phyloP scores from a whole-genome alignment of 2,888 invertebrate genomes.

The Syritta pipiens region DNA sequence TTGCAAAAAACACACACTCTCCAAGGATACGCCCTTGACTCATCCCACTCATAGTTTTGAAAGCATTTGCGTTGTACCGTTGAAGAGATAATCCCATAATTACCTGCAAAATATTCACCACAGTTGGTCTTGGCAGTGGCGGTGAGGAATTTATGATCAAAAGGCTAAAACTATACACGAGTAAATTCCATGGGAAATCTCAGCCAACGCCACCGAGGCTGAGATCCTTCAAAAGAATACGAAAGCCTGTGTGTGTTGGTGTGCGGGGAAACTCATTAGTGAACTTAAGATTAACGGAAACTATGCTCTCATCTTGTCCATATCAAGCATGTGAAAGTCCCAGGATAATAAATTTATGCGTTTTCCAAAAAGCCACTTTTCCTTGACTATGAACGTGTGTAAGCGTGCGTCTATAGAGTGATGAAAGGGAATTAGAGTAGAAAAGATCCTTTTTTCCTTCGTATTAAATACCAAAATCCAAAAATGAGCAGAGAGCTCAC shows the following conservation, averaged over 20 bases:
- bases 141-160: conserved; percentile 32
- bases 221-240: background rate
- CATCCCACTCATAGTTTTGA: too few relatives aligned
- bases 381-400: background rate
- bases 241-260: too few relatives aligned
- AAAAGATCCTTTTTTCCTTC: too few relatives aligned
- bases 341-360: background rate
- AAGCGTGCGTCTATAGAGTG: too few relatives aligned
- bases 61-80: too few relatives aligned
- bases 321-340: background rate
- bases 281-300: conserved; percentile 13
- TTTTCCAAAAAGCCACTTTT: too few relatives aligned
- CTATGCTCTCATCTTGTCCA: background rate
- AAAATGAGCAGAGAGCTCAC: too few relatives aligned
- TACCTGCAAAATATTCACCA: conserved; percentile 22
- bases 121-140: background rate
- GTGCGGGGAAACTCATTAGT: conserved; percentile 21
- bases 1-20: too few relatives aligned
- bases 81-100: conserved; percentile 10
- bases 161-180: conserved; percentile 29
- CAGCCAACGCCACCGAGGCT: background rate
- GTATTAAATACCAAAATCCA: too few relatives aligned
- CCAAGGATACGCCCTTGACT: too few relatives aligned
- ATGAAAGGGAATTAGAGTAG: too few relatives aligned
- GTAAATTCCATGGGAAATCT: conserved; percentile 14